These are phyloP conservation scores for Orcinus orca DNA, from an alignment of 2,113 vertebrate genomes.

Conservation along the genomic window DNA sequence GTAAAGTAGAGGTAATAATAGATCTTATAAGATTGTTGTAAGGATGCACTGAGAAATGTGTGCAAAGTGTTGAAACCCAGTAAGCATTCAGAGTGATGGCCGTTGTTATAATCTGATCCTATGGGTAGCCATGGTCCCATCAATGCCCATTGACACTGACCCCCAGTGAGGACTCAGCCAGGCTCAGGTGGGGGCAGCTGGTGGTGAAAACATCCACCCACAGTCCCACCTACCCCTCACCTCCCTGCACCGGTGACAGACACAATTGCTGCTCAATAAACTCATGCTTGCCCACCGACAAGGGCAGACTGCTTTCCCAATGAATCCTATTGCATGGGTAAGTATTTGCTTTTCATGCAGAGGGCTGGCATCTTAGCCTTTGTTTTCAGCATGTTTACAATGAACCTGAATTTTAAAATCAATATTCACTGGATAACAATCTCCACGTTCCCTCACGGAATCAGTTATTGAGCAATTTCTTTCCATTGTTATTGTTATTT, in stretches of 20 bases:
- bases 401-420: neutral
- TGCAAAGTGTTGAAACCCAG: neutral
- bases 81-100: neutral
- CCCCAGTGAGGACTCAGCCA: neutral
- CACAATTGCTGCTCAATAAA: neutral
- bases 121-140: neutral
- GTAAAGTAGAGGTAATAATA: neutral
- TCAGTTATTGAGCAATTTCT: constrained; percentile 16
- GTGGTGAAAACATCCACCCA: neutral
- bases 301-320: neutral
- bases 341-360: neutral
- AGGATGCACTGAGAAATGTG: neutral
- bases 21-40: neutral
- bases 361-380: neutral
- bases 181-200: neutral
- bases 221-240: too few species aligned
- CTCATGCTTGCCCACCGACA: fast-evolving
- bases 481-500: neutral
- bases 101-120: neutral
- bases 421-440: neutral
- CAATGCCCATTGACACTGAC: neutral
- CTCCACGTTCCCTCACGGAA: neutral
- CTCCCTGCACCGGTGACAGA: neutral
- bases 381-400: neutral
- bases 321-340: neutral